Evolutionary conservation across 2,888 invertebrate genomes (phyloP).

Genomic region (Epinotia bilunana): DNA sequence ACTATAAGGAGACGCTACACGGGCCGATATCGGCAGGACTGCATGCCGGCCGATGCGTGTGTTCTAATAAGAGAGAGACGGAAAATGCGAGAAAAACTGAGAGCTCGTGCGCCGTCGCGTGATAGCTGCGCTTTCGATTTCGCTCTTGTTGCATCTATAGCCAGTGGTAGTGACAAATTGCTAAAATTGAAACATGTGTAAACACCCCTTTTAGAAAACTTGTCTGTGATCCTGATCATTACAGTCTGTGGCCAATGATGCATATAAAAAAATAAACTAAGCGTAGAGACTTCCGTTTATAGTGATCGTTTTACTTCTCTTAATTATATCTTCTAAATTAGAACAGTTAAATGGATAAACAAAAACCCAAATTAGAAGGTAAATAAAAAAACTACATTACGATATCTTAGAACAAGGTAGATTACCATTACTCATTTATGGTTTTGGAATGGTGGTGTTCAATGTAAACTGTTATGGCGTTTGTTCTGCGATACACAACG

Average conservation of each 20-base stretch:
- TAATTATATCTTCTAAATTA: slow-evolving; percentile 31
- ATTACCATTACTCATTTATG: neutral
- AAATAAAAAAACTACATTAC: slow-evolving; percentile 21
- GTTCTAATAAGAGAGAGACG: too few species aligned
- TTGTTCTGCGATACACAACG: slow-evolving; percentile 80
- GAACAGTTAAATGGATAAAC: slow-evolving; percentile 16
- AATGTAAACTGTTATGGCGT: slow-evolving; percentile 81
- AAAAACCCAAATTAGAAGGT: slow-evolving; percentile 38
- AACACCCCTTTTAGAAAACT: neutral
- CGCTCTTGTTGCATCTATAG: too few species aligned
- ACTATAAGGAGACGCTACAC: too few species aligned
- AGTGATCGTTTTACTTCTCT: slow-evolving; percentile 48
- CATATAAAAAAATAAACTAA: slow-evolving; percentile 27
- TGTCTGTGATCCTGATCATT: slow-evolving; percentile 14
- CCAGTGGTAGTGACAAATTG: too few species aligned
- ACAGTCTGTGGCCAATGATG: slow-evolving; percentile 32
- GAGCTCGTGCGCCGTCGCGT: too few species aligned
- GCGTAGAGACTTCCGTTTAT: slow-evolving; percentile 47
- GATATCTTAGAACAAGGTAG: neutral
- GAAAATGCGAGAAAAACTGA: too few species aligned
- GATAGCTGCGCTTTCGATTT: too few species aligned
- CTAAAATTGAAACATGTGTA: neutral
- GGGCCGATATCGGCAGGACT: too few species aligned
- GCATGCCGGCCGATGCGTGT: too few species aligned
- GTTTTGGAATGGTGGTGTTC: slow-evolving; percentile 48